Evolutionary conservation across 2,113 vertebrate species (phyloP), one percentile per base, ranked within the genome.

Genomic region (Smithornis capensis): DNA sequence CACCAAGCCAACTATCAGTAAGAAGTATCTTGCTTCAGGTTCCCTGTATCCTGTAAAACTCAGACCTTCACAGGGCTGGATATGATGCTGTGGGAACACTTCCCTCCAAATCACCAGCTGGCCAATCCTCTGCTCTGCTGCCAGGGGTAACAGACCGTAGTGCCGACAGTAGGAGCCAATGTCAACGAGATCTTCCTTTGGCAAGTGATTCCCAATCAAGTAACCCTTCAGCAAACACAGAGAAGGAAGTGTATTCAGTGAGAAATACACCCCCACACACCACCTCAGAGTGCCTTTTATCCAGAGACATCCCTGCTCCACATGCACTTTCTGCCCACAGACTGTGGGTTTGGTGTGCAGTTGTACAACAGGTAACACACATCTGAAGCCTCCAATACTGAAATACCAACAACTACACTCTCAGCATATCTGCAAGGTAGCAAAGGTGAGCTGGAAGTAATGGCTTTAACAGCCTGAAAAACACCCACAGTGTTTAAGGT

Each of bases 51-150:
- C 98, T 5, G 97, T 97, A 18, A 52, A 6, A 73, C 21, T 22
- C 13, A 95, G n/a, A 42, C 68, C 82, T 44, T 96, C 21, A 27
- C 63, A 31, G 2, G 90, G 89, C 64, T 98, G 96, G 24, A 97
- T 90, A 29, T 98, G 98, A 52, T 97, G 87, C 14, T 87, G 97
- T 7, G 98, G 99, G 91, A 99, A 99, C 38, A 99, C 99, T 93
- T 99, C 99, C 92, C 99, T 96, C 99, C 99, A 99, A 87, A 99
- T 97, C 92, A 99, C 98, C 88, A 99, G 92, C 96, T 99, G 99
- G 38, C 98, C 98, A 45, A 99, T 97, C 14, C 98, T 98, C 94
- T 98, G 98, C 84, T 98, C 98, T 4, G 98, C 98, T 33, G 98
- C 98, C 97, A 99, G 97, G 3, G 99, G 97, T 89, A 99, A 97